Evolutionary conservation across 2,888 invertebrate genomes (phyloP), one percentile per base, ranked within the genome.

Genomic region (Stratiomys singularior): DNA sequence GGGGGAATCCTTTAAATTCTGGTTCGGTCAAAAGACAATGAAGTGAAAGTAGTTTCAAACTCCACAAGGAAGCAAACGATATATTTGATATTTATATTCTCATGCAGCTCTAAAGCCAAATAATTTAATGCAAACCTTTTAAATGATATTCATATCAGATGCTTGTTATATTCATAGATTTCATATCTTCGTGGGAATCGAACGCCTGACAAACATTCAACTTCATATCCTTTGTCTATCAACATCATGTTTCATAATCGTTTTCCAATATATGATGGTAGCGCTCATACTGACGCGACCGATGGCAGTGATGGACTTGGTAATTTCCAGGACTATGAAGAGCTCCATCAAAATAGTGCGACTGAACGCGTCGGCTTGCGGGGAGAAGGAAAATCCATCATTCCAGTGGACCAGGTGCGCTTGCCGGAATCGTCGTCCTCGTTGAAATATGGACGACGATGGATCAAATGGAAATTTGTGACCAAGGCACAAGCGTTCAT

Each of bases 401-500:
- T 13, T 18, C 30, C 27, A 4, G 58, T 21, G 58, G 47, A 69
- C 69, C 69, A 69, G 69, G 69, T 69, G 46, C 47, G 13, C 21
- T 21, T 25, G n/a, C 30, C 27, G 1, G 15, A 58, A 28, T 52
- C 52, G 28, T 30, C 56, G 21, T 9, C 58, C 27, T 4, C 72
- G 27, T 52, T 52, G 47, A 71, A 11, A 21, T 27, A 71, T 28
- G 47, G 15, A 25, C 47, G 27, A 47, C 67, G 67, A 21, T 60
- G 60, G 74, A 58, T 37, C 37, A 74, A 74, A 44, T 58, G 56
- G 56, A 80, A 81, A 80, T 80, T 80, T 77, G 76, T 80, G 77
- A 79, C 80, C 69, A 85, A 85, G 80, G 80, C 82, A 60, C 84
- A 83, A 74, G 81, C 82, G 23, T 86, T 86, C 80, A 82, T 86